These are phyloP conservation scores for Morphnarchus princeps DNA, from an alignment of 2,113 vertebrate genomes.

Conservation along the genomic window DNA sequence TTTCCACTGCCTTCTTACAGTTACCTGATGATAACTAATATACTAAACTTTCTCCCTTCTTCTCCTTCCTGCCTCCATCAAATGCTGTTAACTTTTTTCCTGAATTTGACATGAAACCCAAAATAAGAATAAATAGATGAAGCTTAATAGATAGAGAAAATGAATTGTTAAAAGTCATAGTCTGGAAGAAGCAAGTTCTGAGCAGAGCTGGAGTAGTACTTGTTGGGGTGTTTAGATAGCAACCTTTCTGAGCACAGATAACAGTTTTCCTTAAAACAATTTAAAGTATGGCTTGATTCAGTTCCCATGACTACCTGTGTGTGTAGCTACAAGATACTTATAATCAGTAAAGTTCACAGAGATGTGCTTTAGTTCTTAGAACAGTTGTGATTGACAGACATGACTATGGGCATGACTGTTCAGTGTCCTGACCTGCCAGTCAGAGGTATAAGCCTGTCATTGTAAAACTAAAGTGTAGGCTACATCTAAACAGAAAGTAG, in stretches of 20 bases:
- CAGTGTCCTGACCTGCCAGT: background rate
- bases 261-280: background rate
- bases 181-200: background rate
- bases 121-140: background rate
- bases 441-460: background rate
- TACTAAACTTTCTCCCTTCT: background rate
- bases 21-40: background rate
- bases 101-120: background rate
- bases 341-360: background rate
- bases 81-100: background rate
- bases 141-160: background rate
- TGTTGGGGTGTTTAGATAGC: background rate
- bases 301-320: background rate
- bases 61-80: background rate
- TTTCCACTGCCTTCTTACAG: background rate
- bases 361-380: background rate
- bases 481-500: background rate
- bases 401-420: background rate
- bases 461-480: background rate
- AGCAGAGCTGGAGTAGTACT: background rate
- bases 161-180: background rate
- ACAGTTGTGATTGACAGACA: background rate
- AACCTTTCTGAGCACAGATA: background rate
- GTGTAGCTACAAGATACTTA: background rate
- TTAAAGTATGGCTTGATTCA: background rate